Base-by-base conservation (phyloP, 1,140 invertebrate species). In the Trialeurodes vaporariorum region DNA sequence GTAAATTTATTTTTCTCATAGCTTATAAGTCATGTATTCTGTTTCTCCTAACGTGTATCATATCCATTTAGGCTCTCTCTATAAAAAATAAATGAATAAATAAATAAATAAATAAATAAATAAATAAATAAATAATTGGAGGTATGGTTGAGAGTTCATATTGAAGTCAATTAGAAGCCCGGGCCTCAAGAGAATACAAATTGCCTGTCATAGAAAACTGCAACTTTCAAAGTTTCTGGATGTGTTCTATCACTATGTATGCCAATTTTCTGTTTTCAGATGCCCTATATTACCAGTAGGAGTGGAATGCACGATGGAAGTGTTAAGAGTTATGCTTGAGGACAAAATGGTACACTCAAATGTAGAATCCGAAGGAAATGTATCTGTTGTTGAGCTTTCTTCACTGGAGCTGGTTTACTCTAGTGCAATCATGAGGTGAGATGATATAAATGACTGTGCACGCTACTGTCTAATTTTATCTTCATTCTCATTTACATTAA, bases 261-360 rank as follows among this genome's bases (percentile, higher is more conserved):
- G 5, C 5, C 5, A 49, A 17, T 67, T 34, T 1, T 2, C 63
- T 9, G 27, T 59, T 67, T 70, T 67, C 67, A 80, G 87, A 68
- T 82, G 82, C 67, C 82, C 84, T n/a, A 81, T 82, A 68, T 73
- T 90, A 68, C 84, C 86, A 17, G 81, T 84, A 26, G 86, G 85
- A 1, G 81, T 87, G 24, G 86, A 89, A 73, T 85, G 85, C 24
- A 87, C 86, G 1, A 73, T 87, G 27, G 80, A 79, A 23, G 75
- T 89, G 59, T 73, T 88, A n/a, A 82, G 87, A 77, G 85, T 86
- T 1, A 76, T 75, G 24, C 63, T 82, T 1, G 72, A 79, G 67
- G 81, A 84, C 34, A 49, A 49, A 17, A 68, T 27, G 27, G 25
- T 64, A 71, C 24, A 76, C 78, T 67, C 76, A 73, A 72, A 76